phyloP scores from a whole-genome alignment of 2,888 invertebrate genomes.

The Cloeon dipterum region DNA sequence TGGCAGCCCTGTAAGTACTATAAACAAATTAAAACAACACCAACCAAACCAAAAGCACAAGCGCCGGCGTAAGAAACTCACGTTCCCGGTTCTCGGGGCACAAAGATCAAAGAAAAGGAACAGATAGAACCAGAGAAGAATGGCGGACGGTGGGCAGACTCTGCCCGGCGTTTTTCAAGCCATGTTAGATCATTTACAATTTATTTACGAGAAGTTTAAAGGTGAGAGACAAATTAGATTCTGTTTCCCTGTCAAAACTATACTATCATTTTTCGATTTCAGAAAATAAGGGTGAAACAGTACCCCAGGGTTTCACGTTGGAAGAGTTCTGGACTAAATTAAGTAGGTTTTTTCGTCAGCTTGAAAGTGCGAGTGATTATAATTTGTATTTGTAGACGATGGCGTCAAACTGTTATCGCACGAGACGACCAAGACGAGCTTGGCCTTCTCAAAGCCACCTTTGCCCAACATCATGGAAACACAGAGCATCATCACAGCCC shows the following conservation, averaged over 20 bases:
- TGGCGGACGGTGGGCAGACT: no score
- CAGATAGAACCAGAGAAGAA: no score
- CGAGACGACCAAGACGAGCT: neutral
- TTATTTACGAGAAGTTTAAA: neutral
- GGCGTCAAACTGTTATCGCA: neutral
- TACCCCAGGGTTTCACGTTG: neutral
- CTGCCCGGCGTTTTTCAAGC: no score
- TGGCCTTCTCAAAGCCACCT: neutral
- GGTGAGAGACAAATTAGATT: neutral
- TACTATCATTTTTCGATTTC: no score
- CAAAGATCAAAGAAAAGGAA: no score
- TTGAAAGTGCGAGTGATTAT: no score
- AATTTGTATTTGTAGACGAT: neutral
- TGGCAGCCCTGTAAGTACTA: no score
- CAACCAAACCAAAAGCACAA: no score
- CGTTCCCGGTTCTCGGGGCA: no score
- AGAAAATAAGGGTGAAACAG: neutral
- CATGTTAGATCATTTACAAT: neutral
- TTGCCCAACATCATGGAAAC: neutral
- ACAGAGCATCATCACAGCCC: neutral
- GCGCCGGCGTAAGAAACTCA: no score
- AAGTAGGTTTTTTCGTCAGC: neutral
- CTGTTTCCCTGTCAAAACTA: no score
- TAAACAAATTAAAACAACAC: no score
- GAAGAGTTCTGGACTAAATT: slow-evolving; percentile 1